These are phyloP conservation scores for Tyrannus savana DNA, from an alignment of 2,113 vertebrate species.

Conservation along the genomic window DNA sequence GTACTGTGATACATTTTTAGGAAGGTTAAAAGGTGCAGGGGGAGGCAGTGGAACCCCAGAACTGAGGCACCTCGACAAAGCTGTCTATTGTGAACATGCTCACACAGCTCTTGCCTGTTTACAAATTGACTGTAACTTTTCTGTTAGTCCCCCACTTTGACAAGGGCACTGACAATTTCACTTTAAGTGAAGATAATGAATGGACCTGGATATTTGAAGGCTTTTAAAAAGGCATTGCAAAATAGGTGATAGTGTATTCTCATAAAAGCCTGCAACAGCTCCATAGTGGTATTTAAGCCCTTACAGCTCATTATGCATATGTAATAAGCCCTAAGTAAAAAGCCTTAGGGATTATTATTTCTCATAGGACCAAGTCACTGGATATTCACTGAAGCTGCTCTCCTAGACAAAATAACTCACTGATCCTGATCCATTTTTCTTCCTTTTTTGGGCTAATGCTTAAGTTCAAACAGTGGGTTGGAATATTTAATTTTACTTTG, in stretches of 20 bases:
- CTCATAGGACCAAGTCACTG: slow-evolving; percentile 2
- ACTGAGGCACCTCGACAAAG: background rate
- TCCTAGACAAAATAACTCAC: background rate
- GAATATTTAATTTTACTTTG: slow-evolving; percentile 12
- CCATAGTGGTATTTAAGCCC: slow-evolving; percentile 35
- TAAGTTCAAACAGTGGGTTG: background rate
- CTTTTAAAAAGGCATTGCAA: slow-evolving; percentile 20
- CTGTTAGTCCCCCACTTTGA: background rate
- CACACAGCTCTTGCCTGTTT: background rate
- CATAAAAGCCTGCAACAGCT: slow-evolving; percentile 46
- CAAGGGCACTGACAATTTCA: background rate
- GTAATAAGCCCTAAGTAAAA: slow-evolving; percentile 56
- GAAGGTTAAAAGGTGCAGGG: background rate
- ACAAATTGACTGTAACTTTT: background rate
- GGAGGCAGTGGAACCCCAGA: background rate
- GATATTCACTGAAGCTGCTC: background rate
- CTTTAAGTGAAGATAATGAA: slow-evolving; percentile 27
- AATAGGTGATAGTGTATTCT: slow-evolving; percentile 27
- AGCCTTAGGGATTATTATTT: slow-evolving; percentile 35
- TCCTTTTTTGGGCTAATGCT: background rate
- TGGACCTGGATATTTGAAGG: slow-evolving; percentile 15
- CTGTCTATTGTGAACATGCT: background rate
- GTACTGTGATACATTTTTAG: background rate
- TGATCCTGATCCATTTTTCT: background rate
- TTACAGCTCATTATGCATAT: slow-evolving; percentile 42